A percentile compares a stretch with the other conserved stretches of the same genome.
These are phyloP conservation scores for Drosophila repletoides DNA, from an alignment of 1,140 invertebrate genomes.

Conservation along the genomic window DNA sequence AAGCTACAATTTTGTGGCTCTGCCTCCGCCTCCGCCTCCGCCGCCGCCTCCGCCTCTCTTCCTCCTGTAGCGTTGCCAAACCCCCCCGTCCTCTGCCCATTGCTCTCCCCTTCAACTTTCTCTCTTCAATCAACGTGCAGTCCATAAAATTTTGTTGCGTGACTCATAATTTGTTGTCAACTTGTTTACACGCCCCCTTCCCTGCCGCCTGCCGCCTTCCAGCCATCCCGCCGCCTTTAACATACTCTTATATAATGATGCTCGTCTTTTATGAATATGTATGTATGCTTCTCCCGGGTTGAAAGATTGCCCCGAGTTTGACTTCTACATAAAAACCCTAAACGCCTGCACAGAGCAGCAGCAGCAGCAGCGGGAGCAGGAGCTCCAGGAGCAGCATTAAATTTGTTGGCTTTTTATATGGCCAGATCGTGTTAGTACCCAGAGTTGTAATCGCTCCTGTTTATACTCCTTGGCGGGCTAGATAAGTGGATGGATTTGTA, in stretches of 20 bases:
- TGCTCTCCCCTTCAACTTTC: not conserved
- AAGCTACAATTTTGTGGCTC: constrained; percentile 61
- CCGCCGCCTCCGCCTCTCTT: too few relatives aligned
- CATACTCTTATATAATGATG: constrained; percentile 61
- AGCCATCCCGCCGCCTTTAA: constrained; percentile 6
- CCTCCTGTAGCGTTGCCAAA: too few relatives aligned
- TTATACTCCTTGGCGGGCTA: constrained; percentile 12
- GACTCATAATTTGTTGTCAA: constrained; percentile 76
- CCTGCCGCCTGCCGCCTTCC: not conserved
- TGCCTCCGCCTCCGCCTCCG: too few relatives aligned
- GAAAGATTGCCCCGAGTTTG: constrained; percentile 1
- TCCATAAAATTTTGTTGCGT: constrained; percentile 70
- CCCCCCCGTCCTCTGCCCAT: constrained; percentile 3
- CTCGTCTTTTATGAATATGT: constrained; percentile 69
- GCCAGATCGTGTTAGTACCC: constrained; percentile 73
- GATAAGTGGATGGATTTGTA: constrained; percentile 28
- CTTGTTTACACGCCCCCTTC: constrained; percentile 56
- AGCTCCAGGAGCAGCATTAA: constrained; percentile 53
- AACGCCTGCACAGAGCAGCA: too few relatives aligned
- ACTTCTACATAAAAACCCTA: constrained; percentile 60
- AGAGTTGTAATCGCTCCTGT: constrained; percentile 55
- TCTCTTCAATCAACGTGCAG: constrained; percentile 47
- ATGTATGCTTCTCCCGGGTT: constrained; percentile 40
- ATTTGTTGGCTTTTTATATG: constrained; percentile 71
- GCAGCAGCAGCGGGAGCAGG: too few relatives aligned